Evolutionary conservation across 2,888 invertebrate species (phyloP).

Genomic region (Cosmopolites sordidus): DNA sequence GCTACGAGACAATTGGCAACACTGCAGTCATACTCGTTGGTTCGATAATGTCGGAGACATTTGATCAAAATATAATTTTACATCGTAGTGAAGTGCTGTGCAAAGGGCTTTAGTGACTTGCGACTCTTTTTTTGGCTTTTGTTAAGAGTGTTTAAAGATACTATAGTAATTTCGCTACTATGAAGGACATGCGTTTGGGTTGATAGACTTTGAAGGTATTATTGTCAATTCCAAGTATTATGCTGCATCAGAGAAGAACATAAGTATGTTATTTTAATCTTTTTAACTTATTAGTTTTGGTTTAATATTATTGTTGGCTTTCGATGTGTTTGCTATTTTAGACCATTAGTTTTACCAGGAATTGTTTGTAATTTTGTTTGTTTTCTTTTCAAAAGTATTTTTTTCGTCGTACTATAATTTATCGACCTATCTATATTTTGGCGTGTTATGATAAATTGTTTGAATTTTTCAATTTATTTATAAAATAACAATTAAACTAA

Average conservation of each 20-base stretch:
- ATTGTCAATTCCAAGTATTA: constrained; percentile 46
- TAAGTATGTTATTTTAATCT: constrained; percentile 39
- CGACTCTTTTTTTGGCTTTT: constrained; percentile 3
- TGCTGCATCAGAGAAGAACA: constrained; percentile 42
- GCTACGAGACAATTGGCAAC: constrained; percentile 4
- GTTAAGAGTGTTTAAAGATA: not conserved
- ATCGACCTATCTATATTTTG: too few species aligned
- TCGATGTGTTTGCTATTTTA: too few species aligned
- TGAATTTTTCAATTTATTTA: too few species aligned
- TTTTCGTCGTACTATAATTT: too few species aligned
- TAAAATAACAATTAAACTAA: too few species aligned
- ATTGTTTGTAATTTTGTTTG: too few species aligned
- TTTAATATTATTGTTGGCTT: too few species aligned
- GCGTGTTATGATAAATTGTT: too few species aligned
- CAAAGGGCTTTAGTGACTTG: constrained; percentile 7
- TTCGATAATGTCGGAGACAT: constrained; percentile 14
- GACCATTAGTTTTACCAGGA: too few species aligned
- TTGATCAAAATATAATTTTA: constrained; percentile 10
- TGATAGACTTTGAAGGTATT: constrained; percentile 28
- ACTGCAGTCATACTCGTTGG: constrained; percentile 5
- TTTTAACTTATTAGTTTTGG: constrained; percentile 14
- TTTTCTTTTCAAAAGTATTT: too few species aligned
- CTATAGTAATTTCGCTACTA: not conserved
- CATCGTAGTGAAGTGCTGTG: constrained; percentile 10
- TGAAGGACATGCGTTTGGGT: constrained; percentile 13